Conservation (phyloP, 2,888 invertebrate species). For the Cryptocephalus moraei region DNA sequence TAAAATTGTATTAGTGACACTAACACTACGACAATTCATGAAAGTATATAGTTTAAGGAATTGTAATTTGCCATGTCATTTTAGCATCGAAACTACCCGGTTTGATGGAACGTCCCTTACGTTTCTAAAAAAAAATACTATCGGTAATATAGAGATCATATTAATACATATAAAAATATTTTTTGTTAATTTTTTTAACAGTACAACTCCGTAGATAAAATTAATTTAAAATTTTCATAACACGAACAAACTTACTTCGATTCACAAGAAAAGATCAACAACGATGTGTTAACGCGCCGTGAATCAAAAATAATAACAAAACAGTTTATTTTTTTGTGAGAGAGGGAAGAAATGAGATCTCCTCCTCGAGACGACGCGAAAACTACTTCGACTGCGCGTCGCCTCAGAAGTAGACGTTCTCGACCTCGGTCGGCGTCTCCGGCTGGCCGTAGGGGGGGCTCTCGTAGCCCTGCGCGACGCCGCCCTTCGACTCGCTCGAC, state of each 20-base stretch:
- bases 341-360: too few species aligned
- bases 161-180: background rate
- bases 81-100: constrained; percentile 9
- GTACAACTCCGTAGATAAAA: background rate
- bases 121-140: constrained; percentile 1
- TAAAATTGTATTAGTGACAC: constrained; percentile 11
- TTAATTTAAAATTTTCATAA: constrained; percentile 1
- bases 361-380: too few species aligned
- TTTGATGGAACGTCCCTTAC: constrained; percentile 4
- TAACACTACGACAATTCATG: too few species aligned
- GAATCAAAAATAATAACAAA: too few species aligned
- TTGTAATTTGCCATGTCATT: too few species aligned
- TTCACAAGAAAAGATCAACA: too few species aligned
- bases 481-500: constrained; percentile 8
- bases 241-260: constrained; percentile 5
- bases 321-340: too few species aligned
- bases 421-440: constrained; percentile 38
- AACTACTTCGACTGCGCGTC: background rate
- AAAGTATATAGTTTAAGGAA: too few species aligned
- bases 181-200: background rate
- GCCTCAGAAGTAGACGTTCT: constrained; percentile 33
- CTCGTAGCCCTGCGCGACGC: constrained; percentile 23
- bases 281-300: too few species aligned
- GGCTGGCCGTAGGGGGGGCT: constrained; percentile 35
- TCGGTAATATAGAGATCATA: background rate